Conservation (phyloP, 2,797 vertebrate species). For the Falco columbarius region DNA sequence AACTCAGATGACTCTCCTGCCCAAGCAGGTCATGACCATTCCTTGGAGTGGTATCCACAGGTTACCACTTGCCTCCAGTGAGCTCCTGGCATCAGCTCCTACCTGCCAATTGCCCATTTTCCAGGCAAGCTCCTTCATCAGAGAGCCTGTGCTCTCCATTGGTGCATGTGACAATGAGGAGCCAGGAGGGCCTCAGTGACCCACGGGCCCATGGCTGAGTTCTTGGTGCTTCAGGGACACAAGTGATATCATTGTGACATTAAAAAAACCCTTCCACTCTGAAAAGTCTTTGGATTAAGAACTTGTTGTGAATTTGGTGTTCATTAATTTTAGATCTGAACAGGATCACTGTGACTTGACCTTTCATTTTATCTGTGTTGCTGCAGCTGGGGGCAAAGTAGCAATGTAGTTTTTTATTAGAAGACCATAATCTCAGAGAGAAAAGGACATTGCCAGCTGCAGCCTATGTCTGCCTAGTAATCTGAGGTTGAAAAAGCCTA, state of each 20-base stretch:
- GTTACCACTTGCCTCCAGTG: not conserved
- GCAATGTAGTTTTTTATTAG: not conserved
- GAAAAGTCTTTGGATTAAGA: not conserved
- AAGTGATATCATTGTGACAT: not conserved
- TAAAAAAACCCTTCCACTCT: not conserved
- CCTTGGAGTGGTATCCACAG: not conserved
- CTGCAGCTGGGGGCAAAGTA: not conserved
- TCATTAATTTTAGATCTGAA: not conserved
- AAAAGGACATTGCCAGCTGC: not conserved
- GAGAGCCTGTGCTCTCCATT: not conserved
- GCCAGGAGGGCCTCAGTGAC: not conserved
- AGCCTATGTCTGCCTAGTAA: not conserved
- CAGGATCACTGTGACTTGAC: not conserved
- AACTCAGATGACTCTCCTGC: not conserved
- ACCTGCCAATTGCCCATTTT: not conserved
- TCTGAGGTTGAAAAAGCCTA: not conserved
- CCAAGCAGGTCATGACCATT: not conserved
- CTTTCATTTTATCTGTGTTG: conserved; percentile 11
- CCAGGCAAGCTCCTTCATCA: not conserved
- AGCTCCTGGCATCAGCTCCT: not conserved
- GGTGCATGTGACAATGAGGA: not conserved
- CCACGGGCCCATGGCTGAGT: not conserved
- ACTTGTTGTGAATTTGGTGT: not conserved
- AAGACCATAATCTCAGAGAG: not conserved
- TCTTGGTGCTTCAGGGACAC: not conserved